These are phyloP conservation scores for Microtus oregoni DNA, from an alignment of 2,113 vertebrate species.

Conservation along the genomic window DNA sequence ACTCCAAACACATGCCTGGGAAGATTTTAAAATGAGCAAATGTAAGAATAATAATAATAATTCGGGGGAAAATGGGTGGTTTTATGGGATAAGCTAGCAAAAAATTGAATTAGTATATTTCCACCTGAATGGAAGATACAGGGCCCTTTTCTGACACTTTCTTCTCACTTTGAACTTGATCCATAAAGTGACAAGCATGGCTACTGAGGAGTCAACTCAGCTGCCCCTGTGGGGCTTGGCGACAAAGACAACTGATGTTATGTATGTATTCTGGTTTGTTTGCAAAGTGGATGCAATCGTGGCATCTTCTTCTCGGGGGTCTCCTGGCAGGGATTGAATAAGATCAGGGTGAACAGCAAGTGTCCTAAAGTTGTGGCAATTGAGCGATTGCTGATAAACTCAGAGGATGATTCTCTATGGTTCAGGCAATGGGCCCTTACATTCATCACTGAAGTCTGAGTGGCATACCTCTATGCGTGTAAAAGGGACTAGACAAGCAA, in stretches of 20 bases:
- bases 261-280: not conserved
- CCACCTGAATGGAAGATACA: slow-evolving; percentile 25
- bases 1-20: slow-evolving; percentile 8
- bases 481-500: not conserved
- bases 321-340: not conserved
- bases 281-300: not conserved
- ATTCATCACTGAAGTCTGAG: not conserved
- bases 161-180: slow-evolving; percentile 34
- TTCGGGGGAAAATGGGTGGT: not conserved
- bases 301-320: not conserved
- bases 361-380: not conserved
- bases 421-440: not conserved
- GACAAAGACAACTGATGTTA: not conserved
- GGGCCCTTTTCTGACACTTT: not conserved
- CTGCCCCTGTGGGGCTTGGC: not conserved
- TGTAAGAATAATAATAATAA: not conserved
- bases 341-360: not conserved
- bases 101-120: slow-evolving; percentile 36
- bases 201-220: not conserved
- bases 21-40: slow-evolving; percentile 43
- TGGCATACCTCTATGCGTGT: not conserved
- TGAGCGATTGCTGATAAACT: not conserved
- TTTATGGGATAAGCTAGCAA: slow-evolving; percentile 1
- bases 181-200: not conserved
- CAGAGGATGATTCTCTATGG: not conserved